Percentiles rank a stretch among this genome's conserved stretches.
Evolutionary conservation across 1,140 invertebrate genomes (phyloP).

Genomic region (Zaprionus taronus): DNA sequence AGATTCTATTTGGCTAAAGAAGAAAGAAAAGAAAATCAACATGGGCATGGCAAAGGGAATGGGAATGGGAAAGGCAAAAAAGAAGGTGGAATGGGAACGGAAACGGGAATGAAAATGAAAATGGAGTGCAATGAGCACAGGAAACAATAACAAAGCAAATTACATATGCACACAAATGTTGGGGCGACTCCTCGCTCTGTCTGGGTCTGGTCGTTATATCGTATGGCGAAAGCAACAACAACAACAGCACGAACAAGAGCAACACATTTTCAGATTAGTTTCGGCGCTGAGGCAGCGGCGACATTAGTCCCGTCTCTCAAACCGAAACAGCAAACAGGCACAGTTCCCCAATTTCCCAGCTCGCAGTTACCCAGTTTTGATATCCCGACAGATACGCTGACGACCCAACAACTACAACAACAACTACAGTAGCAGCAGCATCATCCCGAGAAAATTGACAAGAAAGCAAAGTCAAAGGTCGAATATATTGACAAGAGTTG

Average conservation of each 20-base stretch:
- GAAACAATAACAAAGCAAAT: slow-evolving; percentile 75
- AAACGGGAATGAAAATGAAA: slow-evolving; percentile 60
- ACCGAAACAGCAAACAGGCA: neutral
- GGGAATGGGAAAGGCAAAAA: neutral
- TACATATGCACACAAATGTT: slow-evolving; percentile 78
- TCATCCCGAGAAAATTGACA: slow-evolving; percentile 24
- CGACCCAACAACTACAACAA: slow-evolving; percentile 49
- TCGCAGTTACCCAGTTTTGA: slow-evolving; percentile 9
- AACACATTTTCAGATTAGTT: slow-evolving; percentile 78
- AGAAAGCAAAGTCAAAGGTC: slow-evolving; percentile 49
- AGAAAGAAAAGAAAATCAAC: slow-evolving; percentile 13
- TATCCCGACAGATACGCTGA: slow-evolving; percentile 52
- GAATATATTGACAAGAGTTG: slow-evolving; percentile 47
- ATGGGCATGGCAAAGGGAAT: slow-evolving; percentile 19
- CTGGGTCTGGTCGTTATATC: slow-evolving; percentile 50
- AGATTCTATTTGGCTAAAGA: slow-evolving; percentile 33
- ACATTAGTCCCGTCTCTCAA: slow-evolving; percentile 43
- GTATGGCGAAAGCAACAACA: slow-evolving; percentile 50
- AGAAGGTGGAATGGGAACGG: neutral
- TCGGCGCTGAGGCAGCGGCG: slow-evolving; percentile 40
- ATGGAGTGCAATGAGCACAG: slow-evolving; percentile 49
- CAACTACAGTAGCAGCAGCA: slow-evolving; percentile 2
- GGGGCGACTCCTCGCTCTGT: neutral
- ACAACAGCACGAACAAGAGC: slow-evolving; percentile 26
- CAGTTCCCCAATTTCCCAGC: slow-evolving; percentile 29